phyloP scores from a whole-genome alignment of 2,888 invertebrate species.

The Oxytorus armatus region DNA sequence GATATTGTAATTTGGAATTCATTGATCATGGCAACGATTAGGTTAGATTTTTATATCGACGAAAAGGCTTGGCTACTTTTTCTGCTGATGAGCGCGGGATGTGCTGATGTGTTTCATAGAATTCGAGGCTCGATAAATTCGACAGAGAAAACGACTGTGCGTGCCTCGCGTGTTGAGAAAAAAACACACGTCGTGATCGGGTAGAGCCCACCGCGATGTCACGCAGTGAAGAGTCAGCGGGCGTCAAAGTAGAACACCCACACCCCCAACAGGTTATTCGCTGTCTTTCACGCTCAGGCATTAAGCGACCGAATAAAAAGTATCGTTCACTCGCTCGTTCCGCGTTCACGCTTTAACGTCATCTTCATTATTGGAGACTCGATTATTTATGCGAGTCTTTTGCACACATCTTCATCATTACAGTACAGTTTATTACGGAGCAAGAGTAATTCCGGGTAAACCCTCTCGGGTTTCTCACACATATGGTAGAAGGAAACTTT shows the following conservation, averaged over 20 bases:
- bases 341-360: constrained; percentile 71
- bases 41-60: not conserved
- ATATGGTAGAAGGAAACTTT: not conserved
- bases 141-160: constrained; percentile 28
- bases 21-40: not conserved
- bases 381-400: constrained; percentile 74
- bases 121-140: constrained; percentile 19
- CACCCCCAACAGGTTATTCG: constrained; percentile 60
- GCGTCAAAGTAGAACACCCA: constrained; percentile 72
- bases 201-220: constrained; percentile 73
- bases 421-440: not conserved
- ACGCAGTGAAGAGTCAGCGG: constrained; percentile 79
- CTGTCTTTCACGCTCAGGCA: constrained; percentile 56
- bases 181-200: constrained; percentile 55
- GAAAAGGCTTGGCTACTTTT: not conserved
- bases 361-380: constrained; percentile 78
- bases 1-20: no score
- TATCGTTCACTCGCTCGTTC: constrained; percentile 36
- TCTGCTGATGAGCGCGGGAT: not conserved
- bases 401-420: not conserved
- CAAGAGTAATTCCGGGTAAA: not conserved
- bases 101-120: constrained; percentile 19
- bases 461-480: not conserved
- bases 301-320: constrained; percentile 44
- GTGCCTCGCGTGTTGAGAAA: constrained; percentile 75